A percentile compares a stretch with the other conserved stretches of the same genome.
Conservation (phyloP, 2,797 vertebrate genomes). For the Alfaro cultratus region DNA sequence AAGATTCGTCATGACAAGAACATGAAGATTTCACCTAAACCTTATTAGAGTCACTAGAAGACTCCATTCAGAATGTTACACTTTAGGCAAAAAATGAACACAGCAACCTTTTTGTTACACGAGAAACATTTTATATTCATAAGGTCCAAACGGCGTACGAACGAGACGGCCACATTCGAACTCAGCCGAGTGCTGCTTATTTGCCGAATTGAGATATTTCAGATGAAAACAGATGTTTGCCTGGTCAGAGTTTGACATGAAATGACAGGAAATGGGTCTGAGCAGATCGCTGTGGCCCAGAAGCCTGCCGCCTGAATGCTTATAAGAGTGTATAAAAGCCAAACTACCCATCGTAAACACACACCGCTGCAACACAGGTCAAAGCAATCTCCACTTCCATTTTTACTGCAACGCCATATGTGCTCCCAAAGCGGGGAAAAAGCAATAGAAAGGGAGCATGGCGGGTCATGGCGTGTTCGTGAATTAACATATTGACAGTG, state of each 20-base stretch:
- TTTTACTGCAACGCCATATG: not conserved
- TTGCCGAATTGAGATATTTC: not conserved
- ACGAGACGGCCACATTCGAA: not conserved
- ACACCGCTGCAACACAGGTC: conserved; percentile 18
- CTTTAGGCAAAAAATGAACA: not conserved
- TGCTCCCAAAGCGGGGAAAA: conserved; percentile 11
- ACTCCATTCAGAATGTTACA: not conserved
- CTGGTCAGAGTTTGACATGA: conserved; percentile 8
- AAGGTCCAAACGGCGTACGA: not conserved
- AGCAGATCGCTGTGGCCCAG: not conserved
- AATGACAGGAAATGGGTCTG: not conserved
- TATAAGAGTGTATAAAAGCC: not conserved
- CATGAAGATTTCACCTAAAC: not conserved
- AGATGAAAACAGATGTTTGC: conserved; percentile 7
- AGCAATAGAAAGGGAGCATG: conserved; percentile 22
- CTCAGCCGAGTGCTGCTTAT: not conserved
- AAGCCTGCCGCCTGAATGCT: not conserved
- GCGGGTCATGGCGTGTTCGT: not conserved
- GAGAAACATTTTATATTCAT: not conserved
- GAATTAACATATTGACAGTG: conserved; percentile 9
- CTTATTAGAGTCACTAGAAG: not conserved
- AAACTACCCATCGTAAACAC: not conserved
- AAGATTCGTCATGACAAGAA: not conserved
- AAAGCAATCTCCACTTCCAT: conserved; percentile 44
- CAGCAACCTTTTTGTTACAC: not conserved